Conservation (phyloP, 2,888 invertebrate genomes). For the Odontocerum albicorne region DNA sequence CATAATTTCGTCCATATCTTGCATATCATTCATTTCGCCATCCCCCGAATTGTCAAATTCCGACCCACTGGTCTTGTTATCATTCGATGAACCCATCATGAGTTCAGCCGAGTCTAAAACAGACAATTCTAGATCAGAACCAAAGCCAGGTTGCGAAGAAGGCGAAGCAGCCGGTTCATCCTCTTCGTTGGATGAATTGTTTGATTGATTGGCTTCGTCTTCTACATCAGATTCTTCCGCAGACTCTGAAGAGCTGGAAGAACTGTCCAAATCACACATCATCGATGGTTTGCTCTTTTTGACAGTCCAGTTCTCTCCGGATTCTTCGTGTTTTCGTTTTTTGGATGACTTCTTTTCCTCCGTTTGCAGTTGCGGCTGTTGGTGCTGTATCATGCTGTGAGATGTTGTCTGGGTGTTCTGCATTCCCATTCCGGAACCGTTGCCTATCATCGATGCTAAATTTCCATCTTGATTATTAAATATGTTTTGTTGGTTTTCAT, state of each 20-base stretch:
- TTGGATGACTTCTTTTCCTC: slow-evolving; percentile 44
- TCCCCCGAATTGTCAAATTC: slow-evolving; percentile 65
- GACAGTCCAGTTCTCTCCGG: slow-evolving; percentile 57
- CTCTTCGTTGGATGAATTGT: slow-evolving; percentile 50
- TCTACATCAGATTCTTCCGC: slow-evolving; percentile 52
- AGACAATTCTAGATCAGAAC: slow-evolving; percentile 64
- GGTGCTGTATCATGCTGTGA: slow-evolving; percentile 19
- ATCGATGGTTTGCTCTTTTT: slow-evolving; percentile 64
- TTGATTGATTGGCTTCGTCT: slow-evolving; percentile 51
- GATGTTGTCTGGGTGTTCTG: slow-evolving; percentile 19
- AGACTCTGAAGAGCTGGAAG: slow-evolving; percentile 60
- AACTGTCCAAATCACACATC: slow-evolving; percentile 63
- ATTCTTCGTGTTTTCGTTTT: slow-evolving; percentile 58
- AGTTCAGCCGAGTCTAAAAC: slow-evolving; percentile 64
- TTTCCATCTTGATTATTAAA: slow-evolving; percentile 47
- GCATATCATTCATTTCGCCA: slow-evolving; percentile 54
- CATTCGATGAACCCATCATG: slow-evolving; percentile 51
- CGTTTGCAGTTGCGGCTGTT: slow-evolving; percentile 17
- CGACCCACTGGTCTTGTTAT: slow-evolving; percentile 48
- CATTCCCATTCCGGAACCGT: slow-evolving; percentile 23
- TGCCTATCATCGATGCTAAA: slow-evolving; percentile 31
- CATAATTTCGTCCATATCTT: slow-evolving; percentile 63
- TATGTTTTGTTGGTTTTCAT: slow-evolving; percentile 54
- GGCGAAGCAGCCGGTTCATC: slow-evolving; percentile 50
- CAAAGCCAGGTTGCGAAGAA: slow-evolving; percentile 59